Evolutionary conservation across 2,888 invertebrate species (phyloP), one percentile per base, ranked within the genome.

Genomic region (Phania funesta): DNA sequence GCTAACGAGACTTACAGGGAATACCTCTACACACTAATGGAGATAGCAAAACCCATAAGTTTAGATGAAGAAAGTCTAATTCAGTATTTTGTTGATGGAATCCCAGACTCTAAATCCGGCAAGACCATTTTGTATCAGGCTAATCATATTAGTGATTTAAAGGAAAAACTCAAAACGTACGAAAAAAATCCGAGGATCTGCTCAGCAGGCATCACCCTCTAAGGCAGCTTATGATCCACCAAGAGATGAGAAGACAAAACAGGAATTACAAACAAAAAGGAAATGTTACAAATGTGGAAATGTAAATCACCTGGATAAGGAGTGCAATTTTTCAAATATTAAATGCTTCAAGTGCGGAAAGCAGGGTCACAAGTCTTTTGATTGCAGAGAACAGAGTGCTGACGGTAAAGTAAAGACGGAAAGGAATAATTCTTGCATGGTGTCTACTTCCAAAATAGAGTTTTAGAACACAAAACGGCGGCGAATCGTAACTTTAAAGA

Each of bases 101-200:
- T 79, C 6, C 41, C 50, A 0, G 79, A 79, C 58, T 29, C 60
- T 0, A 77, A 32, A n/a, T 35, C 29, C 1, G 60, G 60, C 11
- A 78, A 78, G 24, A 48, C 9, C 11, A 52, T 70, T 18, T 52
- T 77, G 6, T 79, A 79, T 16, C 56, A 67, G 18, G 52, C 79
- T 0, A 46, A 20, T n/a, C 16, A 58, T 6, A 22, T 79, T 3
- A 44, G 4, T 4, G 58, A 73, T 11, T 41, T 79, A 16, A 79
- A 79, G 13, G 44, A 38, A 1, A 64, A 79, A 22, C 24, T 79
- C 11, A 41, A 29, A 11, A 56, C 67, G 1, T 67, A 79, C 16
- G 79, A 79, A 24, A 73, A n/a, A 67, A 41, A 62, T 77, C 20
- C 38, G 58, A 16, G 41, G 52, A 9, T 48, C 68, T 8, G 11